phyloP scores from a whole-genome alignment of 2,113 vertebrate genomes.

The Clupea harengus region DNA sequence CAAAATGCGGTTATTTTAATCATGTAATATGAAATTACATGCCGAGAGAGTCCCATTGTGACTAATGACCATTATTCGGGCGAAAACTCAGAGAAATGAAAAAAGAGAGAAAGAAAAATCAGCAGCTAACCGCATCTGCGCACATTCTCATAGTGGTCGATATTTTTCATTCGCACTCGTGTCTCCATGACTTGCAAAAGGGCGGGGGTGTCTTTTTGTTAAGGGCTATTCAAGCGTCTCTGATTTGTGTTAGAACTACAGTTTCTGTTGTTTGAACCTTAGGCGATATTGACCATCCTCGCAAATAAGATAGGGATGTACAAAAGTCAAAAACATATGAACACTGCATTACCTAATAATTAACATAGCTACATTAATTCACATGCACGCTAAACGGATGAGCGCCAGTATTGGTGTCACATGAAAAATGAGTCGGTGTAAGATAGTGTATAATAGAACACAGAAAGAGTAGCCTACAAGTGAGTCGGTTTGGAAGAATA shows the following conservation, averaged over 20 bases:
- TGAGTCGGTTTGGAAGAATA: no score
- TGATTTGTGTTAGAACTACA: constrained; percentile 42
- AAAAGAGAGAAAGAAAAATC: constrained; percentile 36
- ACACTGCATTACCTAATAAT: neutral
- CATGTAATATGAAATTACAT: neutral
- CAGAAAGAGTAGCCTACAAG: no score
- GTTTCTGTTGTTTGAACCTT: constrained; percentile 15
- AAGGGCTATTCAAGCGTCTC: constrained; percentile 54
- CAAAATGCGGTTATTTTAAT: neutral
- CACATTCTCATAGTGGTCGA: constrained; percentile 79
- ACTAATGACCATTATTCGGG: neutral
- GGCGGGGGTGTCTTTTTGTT: constrained; percentile 54
- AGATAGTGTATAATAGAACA: no score
- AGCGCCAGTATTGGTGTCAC: no score
- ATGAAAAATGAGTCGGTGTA: no score
- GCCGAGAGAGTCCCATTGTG: neutral
- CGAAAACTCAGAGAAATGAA: neutral
- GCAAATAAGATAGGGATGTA: neutral
- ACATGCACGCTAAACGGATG: no score
- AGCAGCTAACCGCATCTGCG: constrained; percentile 70
- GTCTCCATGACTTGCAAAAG: constrained; percentile 62
- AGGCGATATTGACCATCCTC: neutral
- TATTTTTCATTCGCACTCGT: constrained; percentile 67
- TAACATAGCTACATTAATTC: neutral
- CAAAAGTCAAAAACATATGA: neutral